phyloP scores from a whole-genome alignment of 2,888 invertebrate genomes.

The Euphydryas editha region DNA sequence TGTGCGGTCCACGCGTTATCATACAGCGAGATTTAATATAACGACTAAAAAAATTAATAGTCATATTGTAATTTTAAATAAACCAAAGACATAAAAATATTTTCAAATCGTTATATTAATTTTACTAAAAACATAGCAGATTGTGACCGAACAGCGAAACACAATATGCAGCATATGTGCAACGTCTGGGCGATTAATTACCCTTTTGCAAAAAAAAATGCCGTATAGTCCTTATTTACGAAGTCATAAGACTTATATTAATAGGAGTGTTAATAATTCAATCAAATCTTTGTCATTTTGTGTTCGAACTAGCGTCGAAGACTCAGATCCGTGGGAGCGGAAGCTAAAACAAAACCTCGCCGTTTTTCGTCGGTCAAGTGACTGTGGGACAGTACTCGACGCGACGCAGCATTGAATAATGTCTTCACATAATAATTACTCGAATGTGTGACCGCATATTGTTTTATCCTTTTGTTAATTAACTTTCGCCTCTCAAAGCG shows the following conservation, averaged over 20 bases:
- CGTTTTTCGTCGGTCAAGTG: slow-evolving; percentile 31
- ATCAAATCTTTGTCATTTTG: slow-evolving; percentile 7
- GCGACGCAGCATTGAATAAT: slow-evolving; percentile 30
- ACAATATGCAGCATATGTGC: slow-evolving; percentile 27
- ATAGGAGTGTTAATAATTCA: slow-evolving; percentile 1
- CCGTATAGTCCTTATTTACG: slow-evolving; percentile 2
- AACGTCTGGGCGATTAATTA: slow-evolving; percentile 14
- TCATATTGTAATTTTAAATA: too few species aligned
- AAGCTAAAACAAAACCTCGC: slow-evolving; percentile 41
- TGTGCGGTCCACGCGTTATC: too few species aligned
- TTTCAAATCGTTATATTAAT: neutral
- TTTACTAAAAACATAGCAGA: slow-evolving; percentile 17
- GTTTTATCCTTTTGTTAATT: slow-evolving; percentile 33
- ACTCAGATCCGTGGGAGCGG: slow-evolving; percentile 45
- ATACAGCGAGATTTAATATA: too few species aligned
- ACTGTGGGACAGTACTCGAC: neutral
- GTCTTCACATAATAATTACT: slow-evolving; percentile 38
- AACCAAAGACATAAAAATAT: too few species aligned
- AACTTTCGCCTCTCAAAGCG: slow-evolving; percentile 34
- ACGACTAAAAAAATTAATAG: too few species aligned
- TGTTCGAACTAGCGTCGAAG: slow-evolving; percentile 9
- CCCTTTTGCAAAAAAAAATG: neutral
- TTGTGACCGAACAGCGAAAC: slow-evolving; percentile 26
- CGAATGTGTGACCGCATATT: slow-evolving; percentile 29
- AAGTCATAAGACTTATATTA: slow-evolving; percentile 15